phyloP scores from a whole-genome alignment of 2,888 invertebrate genomes.

The Fabriciana adippe region DNA sequence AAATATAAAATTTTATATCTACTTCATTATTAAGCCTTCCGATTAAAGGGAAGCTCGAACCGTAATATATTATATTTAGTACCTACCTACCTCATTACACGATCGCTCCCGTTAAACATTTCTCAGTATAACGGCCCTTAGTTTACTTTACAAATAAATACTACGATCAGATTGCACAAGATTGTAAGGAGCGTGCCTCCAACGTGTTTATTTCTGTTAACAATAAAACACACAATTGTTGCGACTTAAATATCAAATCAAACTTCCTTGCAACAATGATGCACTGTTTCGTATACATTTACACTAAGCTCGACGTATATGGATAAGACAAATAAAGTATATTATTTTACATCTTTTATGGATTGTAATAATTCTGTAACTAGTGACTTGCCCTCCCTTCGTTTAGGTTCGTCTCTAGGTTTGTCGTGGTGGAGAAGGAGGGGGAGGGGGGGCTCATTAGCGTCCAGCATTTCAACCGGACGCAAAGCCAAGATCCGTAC shows the following conservation, averaged over 20 bases:
- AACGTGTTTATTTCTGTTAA: slow-evolving; percentile 25
- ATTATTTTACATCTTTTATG: too few species aligned
- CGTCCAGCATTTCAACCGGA: too few species aligned
- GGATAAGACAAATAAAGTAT: background rate
- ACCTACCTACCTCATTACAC: background rate
- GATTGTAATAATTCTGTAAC: too few species aligned
- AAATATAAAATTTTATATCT: too few species aligned
- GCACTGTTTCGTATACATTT: background rate
- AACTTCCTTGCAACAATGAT: background rate
- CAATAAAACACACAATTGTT: slow-evolving; percentile 8
- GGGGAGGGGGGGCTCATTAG: too few species aligned
- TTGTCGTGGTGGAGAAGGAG: too few species aligned
- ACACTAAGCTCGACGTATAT: background rate
- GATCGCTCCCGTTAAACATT: slow-evolving; percentile 13
- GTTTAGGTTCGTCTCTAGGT: too few species aligned
- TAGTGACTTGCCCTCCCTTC: too few species aligned
- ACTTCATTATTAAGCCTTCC: too few species aligned
- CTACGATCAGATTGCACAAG: slow-evolving; percentile 25
- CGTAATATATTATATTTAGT: background rate
- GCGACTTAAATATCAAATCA: slow-evolving; percentile 9
- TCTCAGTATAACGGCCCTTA: slow-evolving; percentile 23
- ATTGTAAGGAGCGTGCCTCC: slow-evolving; percentile 28
- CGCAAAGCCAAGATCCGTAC: too few species aligned
- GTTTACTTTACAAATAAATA: slow-evolving; percentile 33
- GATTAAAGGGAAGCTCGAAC: too few species aligned